Evolutionary conservation across 53 echinoderm and acorn worm genomes (phyloP), one percentile per base, ranked within the genome.

Genomic region (Luidia sarsii): DNA sequence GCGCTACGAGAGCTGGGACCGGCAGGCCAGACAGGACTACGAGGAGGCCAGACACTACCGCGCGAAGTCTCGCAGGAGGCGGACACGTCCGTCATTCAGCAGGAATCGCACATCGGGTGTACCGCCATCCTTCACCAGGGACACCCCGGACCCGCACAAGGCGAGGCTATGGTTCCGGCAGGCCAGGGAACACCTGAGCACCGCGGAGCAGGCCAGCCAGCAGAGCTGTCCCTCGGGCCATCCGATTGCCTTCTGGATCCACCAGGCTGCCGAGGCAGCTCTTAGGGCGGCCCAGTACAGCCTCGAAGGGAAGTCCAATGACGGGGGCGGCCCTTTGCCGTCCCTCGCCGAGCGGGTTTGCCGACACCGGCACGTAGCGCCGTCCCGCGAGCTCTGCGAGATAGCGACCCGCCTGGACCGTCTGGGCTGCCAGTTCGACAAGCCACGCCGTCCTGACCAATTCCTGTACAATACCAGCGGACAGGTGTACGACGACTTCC

Each of bases 131-230:
- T 75, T 83, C 31, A 46, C 27, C 9, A 54, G 13, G 30, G 48
- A 64, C 21, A 68, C 59, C 2, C 89, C 89, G 6, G 59, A 74
- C 50, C 83, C 88, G 10, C 56, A 45, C 21, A 75, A 45, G 1
- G 89, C 83, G 1, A 57, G 80, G 48, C n/a, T 83, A 41, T 89
- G 89, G 89, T 83, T 67, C 36, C 73, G 64, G 35, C 89, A 89
- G 41, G 89, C 89, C 16, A 74, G 68, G 23, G 57, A 68, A 15
- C 77, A 83, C 41, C 30, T 75, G 15, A 15, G 15, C 4, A 36
- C 65, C 7, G 83, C 83, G 14, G 39, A 83, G 22, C 31, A 88
- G 23, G 55, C 83, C 7, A 48, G 50, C 33, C 38, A 59, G 28
- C 33, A 34, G 7, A 29, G 16, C 18, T 29, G 29, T 5, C 3